These are phyloP conservation scores for Chlorodrepanis virens DNA, from an alignment of 2,113 vertebrate species.

Conservation along the genomic window DNA sequence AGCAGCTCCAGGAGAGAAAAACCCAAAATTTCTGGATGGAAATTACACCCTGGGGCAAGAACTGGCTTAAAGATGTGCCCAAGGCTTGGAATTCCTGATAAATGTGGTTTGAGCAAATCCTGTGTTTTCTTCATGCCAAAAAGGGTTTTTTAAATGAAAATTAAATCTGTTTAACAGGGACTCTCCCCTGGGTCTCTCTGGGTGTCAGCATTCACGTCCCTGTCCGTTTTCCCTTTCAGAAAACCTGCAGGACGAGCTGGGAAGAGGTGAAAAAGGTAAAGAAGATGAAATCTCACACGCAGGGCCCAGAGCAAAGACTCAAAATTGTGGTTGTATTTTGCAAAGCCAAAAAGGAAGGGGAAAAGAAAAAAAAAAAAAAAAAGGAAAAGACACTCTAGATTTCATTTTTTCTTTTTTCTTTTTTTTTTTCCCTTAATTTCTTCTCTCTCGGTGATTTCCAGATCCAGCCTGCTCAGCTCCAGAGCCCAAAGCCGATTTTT, in stretches of 20 bases:
- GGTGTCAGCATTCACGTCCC: not conserved
- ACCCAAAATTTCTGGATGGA: not conserved
- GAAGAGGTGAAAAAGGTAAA: constrained; percentile 78
- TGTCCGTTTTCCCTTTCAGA: constrained; percentile 51
- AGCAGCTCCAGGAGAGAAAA: not conserved
- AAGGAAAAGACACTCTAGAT: not conserved
- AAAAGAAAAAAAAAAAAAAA: not conserved
- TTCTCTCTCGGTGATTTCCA: not conserved
- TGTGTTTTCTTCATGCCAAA: not conserved
- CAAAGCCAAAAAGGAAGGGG: not conserved
- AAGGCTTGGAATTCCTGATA: too few relatives aligned
- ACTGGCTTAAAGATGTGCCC: accelerated
- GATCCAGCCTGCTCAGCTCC: not conserved
- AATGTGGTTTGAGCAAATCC: not conserved
- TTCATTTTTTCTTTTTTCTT: not conserved
- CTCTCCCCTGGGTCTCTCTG: not conserved
- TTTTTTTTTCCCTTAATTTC: not conserved
- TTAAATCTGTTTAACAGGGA: not conserved
- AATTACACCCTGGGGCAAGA: not conserved
- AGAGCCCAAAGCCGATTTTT: constrained; percentile 3
- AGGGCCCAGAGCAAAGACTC: accelerated
- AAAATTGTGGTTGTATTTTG: not conserved
- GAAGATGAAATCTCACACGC: accelerated
- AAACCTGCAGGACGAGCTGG: constrained; percentile 70
- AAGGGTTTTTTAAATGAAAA: too few relatives aligned